These are phyloP conservation scores for Mesocricetus auratus DNA, from an alignment of 2,113 vertebrate genomes.

Conservation along the genomic window DNA sequence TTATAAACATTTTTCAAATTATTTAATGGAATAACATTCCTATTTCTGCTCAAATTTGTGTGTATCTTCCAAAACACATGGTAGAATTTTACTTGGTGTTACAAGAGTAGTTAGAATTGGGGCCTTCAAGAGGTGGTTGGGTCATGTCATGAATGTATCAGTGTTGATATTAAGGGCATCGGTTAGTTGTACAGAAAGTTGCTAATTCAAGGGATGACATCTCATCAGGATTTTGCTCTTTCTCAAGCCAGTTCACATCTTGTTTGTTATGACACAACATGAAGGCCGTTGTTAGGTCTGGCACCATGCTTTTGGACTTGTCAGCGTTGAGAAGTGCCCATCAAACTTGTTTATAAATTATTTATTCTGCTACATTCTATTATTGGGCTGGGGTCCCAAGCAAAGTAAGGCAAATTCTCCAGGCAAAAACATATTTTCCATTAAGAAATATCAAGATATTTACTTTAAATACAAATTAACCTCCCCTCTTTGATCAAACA, in stretches of 20 bases:
- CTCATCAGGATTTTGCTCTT: not conserved
- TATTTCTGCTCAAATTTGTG: not conserved
- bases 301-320: not conserved
- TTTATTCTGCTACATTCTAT: not conserved
- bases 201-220: not conserved
- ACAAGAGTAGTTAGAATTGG: not conserved
- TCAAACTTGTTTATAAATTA: not conserved
- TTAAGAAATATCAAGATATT: not conserved
- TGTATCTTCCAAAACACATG: not conserved
- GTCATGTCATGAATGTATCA: not conserved
- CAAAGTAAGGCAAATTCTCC: not conserved
- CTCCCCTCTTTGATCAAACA: not conserved
- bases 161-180: not conserved
- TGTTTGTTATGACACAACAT: not conserved
- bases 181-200: not conserved
- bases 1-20: conserved; percentile 5
- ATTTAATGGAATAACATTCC: not conserved
- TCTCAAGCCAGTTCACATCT: not conserved
- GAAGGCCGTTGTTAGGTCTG: not conserved
- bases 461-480: conserved; percentile 3
- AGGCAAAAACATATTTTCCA: not conserved
- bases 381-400: not conserved
- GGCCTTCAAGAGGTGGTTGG: not conserved
- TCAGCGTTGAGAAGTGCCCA: not conserved
- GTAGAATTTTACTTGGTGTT: not conserved